Evolutionary conservation across 2,113 vertebrate genomes (phyloP).

Genomic region (Sarotherodon lohbergeri): DNA sequence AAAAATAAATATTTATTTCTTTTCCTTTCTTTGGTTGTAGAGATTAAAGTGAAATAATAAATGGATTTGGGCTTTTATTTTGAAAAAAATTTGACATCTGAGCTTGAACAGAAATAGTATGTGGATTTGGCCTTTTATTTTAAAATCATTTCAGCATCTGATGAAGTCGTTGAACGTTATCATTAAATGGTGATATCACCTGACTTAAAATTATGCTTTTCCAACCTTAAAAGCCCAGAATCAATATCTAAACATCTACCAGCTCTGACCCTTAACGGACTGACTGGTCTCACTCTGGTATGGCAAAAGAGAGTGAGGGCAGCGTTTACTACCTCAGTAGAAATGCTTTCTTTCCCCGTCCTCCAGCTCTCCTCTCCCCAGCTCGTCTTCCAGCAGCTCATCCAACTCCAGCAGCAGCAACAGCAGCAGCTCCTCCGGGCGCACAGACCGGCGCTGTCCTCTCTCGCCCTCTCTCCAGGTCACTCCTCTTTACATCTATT

Average conservation of each 20-base stretch:
- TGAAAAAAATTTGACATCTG: neutral
- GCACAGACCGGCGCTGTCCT: conserved; percentile 83
- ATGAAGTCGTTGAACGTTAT: neutral
- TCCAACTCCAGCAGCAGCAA: conserved; percentile 81
- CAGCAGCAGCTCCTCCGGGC: conserved; percentile 80
- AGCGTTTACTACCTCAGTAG: neutral
- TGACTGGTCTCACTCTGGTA: neutral
- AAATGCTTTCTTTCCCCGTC: neutral
- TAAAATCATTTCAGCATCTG: neutral
- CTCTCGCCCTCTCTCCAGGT: conserved; percentile 83
- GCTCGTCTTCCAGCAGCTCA: conserved; percentile 91
- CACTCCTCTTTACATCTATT: neutral
- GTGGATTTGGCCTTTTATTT: neutral
- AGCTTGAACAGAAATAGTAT: neutral
- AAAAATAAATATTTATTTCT: neutral
- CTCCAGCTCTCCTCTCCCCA: conserved; percentile 72
- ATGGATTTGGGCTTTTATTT: neutral
- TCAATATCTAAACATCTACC: neutral
- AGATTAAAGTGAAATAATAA: neutral
- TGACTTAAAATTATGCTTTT: neutral
- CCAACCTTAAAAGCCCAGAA: neutral
- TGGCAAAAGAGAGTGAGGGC: neutral
- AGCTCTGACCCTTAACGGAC: neutral
- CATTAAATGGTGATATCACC: neutral
- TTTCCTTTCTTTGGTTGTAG: neutral